phyloP scores from a whole-genome alignment of 2,888 invertebrate species.

The Tenthredo livida region DNA sequence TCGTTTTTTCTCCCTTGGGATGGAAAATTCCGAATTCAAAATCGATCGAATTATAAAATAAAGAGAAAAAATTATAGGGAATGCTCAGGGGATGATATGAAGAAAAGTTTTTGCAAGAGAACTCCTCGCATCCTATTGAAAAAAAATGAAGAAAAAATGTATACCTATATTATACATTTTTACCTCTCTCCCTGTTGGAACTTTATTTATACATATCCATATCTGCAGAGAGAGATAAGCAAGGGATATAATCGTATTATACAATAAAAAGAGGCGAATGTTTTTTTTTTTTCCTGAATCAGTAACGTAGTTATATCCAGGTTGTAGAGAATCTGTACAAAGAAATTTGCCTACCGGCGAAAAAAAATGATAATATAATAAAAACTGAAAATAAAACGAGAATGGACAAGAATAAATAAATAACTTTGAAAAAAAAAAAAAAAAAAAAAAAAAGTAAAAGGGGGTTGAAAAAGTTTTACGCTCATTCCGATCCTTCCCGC shows the following conservation, averaged over 20 bases:
- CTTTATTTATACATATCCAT: neutral
- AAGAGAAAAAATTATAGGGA: neutral
- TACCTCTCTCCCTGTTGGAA: neutral
- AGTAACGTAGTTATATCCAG: conserved; percentile 11
- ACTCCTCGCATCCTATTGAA: neutral
- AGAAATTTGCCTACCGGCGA: conserved; percentile 17
- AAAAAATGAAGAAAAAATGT: no score
- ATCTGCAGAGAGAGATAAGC: neutral
- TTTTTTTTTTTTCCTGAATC: neutral
- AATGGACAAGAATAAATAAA: neutral
- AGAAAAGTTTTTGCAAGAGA: neutral
- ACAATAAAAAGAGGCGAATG: neutral
- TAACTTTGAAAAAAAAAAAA: neutral
- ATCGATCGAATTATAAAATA: conserved; percentile 18
- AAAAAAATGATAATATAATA: neutral
- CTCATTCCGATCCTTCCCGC: conserved; percentile 22
- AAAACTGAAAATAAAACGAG: neutral
- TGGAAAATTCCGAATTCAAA: neutral
- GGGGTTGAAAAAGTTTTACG: neutral
- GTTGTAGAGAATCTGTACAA: conserved; percentile 26
- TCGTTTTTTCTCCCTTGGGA: conserved; percentile 4
- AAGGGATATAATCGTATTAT: neutral
- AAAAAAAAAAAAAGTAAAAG: neutral
- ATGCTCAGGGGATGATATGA: neutral
- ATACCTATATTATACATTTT: no score